Evolutionary conservation across 2,113 vertebrate species (phyloP).

Genomic region (Chauna torquata): DNA sequence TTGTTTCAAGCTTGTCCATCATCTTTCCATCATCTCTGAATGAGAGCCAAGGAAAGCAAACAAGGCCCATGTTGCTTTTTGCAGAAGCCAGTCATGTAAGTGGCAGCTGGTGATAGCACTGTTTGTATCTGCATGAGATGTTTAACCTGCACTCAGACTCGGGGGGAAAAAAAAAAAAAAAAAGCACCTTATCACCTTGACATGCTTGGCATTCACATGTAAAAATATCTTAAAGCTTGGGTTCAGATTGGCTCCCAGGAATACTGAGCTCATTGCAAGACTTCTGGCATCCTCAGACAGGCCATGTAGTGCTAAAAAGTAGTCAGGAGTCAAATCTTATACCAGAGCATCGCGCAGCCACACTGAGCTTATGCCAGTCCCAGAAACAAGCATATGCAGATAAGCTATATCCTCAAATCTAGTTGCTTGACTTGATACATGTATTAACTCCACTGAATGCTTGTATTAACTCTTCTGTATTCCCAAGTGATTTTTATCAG

Average conservation of each 20-base stretch:
- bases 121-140: not conserved
- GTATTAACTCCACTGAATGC: not conserved
- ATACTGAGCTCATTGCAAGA: not conserved
- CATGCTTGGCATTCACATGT: not conserved
- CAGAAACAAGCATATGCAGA: not conserved
- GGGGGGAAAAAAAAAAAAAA: too few relatives aligned
- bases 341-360: not conserved
- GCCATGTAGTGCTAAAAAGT: not conserved
- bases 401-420: not conserved
- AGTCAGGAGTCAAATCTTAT: not conserved
- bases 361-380: not conserved
- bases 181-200: not conserved
- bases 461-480: not conserved
- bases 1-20: slow-evolving; percentile 36
- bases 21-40: not conserved
- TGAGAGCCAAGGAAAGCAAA: slow-evolving; percentile 47
- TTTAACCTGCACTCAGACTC: not conserved
- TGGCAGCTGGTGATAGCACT: not conserved
- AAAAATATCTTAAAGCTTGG: not conserved
- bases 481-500: not conserved
- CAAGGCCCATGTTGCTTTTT: not conserved
- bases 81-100: not conserved
- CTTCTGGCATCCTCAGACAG: not conserved
- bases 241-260: not conserved
- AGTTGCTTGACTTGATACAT: not conserved